These are phyloP conservation scores for Prenolepis imparis DNA, from an alignment of 2,888 invertebrate genomes.

Conservation along the genomic window DNA sequence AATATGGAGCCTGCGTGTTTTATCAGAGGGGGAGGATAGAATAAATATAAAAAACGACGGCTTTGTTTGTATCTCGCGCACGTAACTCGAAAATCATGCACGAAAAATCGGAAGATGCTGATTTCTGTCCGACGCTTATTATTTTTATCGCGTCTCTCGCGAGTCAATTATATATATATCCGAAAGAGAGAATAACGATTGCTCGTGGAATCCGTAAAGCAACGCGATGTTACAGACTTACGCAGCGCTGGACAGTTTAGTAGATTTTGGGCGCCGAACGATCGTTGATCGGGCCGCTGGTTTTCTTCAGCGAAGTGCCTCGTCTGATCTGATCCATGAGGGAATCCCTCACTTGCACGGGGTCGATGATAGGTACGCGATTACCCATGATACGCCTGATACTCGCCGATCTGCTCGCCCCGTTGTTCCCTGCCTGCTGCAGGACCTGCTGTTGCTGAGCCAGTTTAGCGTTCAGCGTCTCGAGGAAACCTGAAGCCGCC, in stretches of 20 bases:
- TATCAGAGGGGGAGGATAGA: slow-evolving; percentile 33
- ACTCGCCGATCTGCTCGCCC: slow-evolving; percentile 82
- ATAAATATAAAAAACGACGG: slow-evolving; percentile 40
- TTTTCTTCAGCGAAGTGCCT: slow-evolving; percentile 93
- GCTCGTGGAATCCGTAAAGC: neutral
- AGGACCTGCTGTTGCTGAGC: slow-evolving; percentile 89
- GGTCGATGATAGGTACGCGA: slow-evolving; percentile 84
- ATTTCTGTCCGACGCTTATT: neutral
- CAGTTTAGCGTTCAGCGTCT: slow-evolving; percentile 93
- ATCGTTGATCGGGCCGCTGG: slow-evolving; percentile 92
- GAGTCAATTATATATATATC: neutral
- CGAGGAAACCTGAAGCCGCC: slow-evolving; percentile 88
- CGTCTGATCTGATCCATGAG: slow-evolving; percentile 97
- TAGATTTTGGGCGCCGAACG: slow-evolving; percentile 96
- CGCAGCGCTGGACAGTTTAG: slow-evolving; percentile 84
- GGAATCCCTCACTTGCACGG: slow-evolving; percentile 89
- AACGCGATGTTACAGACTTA: slow-evolving; percentile 60
- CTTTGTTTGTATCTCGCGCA: slow-evolving; percentile 23
- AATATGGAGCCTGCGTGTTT: slow-evolving; percentile 72
- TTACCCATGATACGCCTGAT: slow-evolving; percentile 85
- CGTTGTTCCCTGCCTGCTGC: slow-evolving; percentile 84
- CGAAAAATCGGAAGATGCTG: slow-evolving; percentile 36
- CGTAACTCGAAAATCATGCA: slow-evolving; percentile 43
- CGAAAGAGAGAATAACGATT: neutral
- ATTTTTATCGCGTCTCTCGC: slow-evolving; percentile 5